Evolutionary conservation across 2,888 invertebrate genomes (phyloP).

Genomic region (Hydropsyche betteni): DNA sequence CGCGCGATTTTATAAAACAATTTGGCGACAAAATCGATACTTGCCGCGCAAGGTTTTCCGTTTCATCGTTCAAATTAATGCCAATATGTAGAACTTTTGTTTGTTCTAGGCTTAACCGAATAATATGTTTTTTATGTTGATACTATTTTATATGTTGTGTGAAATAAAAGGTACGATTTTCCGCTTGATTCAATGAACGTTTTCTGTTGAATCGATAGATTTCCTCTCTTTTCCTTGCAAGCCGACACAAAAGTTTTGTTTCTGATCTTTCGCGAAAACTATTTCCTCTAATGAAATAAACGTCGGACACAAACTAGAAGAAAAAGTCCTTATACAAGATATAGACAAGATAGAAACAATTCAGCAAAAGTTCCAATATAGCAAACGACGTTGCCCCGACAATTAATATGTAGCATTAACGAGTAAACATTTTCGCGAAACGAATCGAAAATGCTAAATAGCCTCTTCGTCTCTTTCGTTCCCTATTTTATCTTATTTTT

Average conservation of each 20-base stretch:
- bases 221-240: not conserved
- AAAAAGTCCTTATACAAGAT: constrained; percentile 28
- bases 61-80: too few relatives aligned
- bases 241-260: constrained; percentile 9
- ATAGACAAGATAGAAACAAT: constrained; percentile 24
- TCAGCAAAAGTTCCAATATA: constrained; percentile 12
- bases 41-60: too few relatives aligned
- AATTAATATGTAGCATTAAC: constrained; percentile 22
- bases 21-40: too few relatives aligned
- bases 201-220: constrained; percentile 3
- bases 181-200: not conserved
- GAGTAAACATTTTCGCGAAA: too few relatives aligned
- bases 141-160: too few relatives aligned
- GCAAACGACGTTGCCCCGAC: not conserved
- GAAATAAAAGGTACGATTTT: too few relatives aligned
- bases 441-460: constrained; percentile 1
- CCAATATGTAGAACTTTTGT: too few relatives aligned
- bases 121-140: too few relatives aligned
- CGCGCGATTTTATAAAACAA: too few relatives aligned
- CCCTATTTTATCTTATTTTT: not conserved
- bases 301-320: not conserved
- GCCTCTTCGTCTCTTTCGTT: not conserved
- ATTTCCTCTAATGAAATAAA: constrained; percentile 30
- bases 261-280: constrained; percentile 24
- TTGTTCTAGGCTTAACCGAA: too few relatives aligned